Conservation (phyloP, 2,113 vertebrate species). For the Ia io region DNA sequence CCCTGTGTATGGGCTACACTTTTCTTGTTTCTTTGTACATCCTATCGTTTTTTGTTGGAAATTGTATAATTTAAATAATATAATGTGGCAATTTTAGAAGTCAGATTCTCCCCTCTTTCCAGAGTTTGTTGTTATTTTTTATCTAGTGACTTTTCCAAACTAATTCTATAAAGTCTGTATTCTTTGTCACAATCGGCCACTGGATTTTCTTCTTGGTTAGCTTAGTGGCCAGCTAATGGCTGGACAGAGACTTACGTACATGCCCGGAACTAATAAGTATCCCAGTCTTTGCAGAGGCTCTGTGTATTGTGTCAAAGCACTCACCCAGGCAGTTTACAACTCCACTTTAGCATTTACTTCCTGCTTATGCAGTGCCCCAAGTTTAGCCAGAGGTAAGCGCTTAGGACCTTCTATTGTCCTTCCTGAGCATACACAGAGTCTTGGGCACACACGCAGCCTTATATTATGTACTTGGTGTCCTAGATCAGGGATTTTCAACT, state of each 20-base stretch:
- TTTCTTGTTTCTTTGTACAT: neutral
- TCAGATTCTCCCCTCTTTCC: neutral
- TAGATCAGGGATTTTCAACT: too few species aligned
- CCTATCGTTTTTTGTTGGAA: neutral
- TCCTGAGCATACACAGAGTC: neutral
- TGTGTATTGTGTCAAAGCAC: neutral
- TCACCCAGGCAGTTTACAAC: neutral
- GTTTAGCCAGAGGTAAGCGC: neutral
- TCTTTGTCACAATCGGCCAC: neutral
- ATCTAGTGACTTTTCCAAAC: neutral
- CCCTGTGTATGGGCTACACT: neutral
- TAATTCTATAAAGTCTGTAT: neutral
- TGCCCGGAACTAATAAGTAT: neutral
- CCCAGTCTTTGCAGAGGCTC: neutral
- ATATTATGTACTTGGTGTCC: neutral
- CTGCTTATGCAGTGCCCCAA: neutral
- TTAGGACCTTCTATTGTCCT: neutral
- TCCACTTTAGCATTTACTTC: neutral
- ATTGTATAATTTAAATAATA: neutral
- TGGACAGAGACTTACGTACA: neutral
- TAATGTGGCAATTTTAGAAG: neutral
- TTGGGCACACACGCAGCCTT: neutral
- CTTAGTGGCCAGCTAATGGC: neutral
- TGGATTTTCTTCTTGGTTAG: neutral
- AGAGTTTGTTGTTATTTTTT: neutral